Evolutionary conservation across 2,113 vertebrate species (phyloP).

Genomic region (Cyprinodon variegatus): DNA sequence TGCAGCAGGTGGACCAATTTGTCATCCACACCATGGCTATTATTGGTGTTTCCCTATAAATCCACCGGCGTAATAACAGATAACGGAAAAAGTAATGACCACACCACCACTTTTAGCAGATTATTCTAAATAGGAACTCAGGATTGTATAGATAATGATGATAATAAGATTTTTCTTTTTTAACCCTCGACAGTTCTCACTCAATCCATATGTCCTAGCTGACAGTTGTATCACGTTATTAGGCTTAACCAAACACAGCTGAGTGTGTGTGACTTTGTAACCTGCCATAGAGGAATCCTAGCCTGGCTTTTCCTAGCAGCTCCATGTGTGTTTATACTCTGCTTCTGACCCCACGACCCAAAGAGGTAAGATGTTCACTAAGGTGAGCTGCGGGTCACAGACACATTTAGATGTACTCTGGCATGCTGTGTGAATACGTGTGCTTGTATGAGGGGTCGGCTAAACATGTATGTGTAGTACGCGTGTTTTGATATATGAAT

Average conservation of each 20-base stretch:
- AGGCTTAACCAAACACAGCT: constrained; percentile 72
- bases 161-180: constrained; percentile 50
- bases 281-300: constrained; percentile 57
- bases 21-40: constrained; percentile 43
- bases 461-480: constrained; percentile 30
- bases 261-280: constrained; percentile 62
- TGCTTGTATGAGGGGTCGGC: constrained; percentile 24
- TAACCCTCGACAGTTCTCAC: constrained; percentile 60
- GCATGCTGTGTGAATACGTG: constrained; percentile 37
- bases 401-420: constrained; percentile 66
- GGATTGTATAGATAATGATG: constrained; percentile 46
- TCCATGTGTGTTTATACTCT: constrained; percentile 66
- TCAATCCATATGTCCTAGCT: constrained; percentile 64
- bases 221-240: constrained; percentile 69
- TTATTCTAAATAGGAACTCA: not conserved
- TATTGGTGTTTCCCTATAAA: not conserved
- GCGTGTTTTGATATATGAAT: constrained; percentile 29
- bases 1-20: constrained; percentile 65
- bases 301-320: constrained; percentile 64
- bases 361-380: constrained; percentile 61
- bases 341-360: constrained; percentile 66
- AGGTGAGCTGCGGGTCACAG: constrained; percentile 57
- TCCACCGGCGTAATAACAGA: constrained; percentile 12
- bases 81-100: not conserved
- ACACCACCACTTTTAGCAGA: not conserved